A percentile compares a stretch with the other conserved stretches of the same genome.
Conservation (phyloP, 2,888 invertebrate species). For the Nowickia ferox region DNA sequence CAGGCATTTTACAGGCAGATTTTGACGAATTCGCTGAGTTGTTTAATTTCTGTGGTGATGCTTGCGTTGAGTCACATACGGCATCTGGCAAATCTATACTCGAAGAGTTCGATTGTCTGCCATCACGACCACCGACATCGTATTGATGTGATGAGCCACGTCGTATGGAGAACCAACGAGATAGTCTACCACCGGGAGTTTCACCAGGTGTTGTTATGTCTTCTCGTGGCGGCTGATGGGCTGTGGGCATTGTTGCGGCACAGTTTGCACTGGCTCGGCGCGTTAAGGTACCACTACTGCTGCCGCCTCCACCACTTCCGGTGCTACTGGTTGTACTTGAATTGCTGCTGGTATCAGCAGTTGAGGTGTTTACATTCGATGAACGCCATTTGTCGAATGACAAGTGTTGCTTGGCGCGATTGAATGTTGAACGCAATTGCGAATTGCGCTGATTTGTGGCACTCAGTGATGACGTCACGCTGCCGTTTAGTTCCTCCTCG, state of each 20-base stretch:
- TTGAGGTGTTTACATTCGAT: conserved; percentile 81
- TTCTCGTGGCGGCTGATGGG: conserved; percentile 78
- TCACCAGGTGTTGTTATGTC: conserved; percentile 86
- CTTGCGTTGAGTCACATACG: conserved; percentile 72
- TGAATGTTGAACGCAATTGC: conserved; percentile 90
- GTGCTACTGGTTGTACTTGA: conserved; percentile 63
- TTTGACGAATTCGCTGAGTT: conserved; percentile 73
- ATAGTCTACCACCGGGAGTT: conserved; percentile 88
- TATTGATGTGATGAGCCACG: conserved; percentile 93
- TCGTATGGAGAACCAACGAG: conserved; percentile 95
- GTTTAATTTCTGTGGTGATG: conserved; percentile 78
- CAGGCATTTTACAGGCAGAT: conserved; percentile 87
- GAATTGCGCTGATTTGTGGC: conserved; percentile 86
- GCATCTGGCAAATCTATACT: conserved; percentile 81
- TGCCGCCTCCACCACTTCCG: conserved; percentile 66
- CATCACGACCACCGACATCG: conserved; percentile 86
- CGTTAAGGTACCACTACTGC: conserved; percentile 75
- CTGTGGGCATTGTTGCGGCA: conserved; percentile 75
- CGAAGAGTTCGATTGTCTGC: conserved; percentile 80
- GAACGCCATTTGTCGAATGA: conserved; percentile 89
- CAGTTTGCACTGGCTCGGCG: conserved; percentile 78
- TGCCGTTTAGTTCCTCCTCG: conserved; percentile 80
- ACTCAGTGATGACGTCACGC: conserved; percentile 79
- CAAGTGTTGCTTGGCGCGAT: conserved; percentile 92
- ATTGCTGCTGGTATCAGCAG: conserved; percentile 68